Conservation (phyloP, 2,888 invertebrate genomes). For the Ichneumoninae sp. region DNA sequence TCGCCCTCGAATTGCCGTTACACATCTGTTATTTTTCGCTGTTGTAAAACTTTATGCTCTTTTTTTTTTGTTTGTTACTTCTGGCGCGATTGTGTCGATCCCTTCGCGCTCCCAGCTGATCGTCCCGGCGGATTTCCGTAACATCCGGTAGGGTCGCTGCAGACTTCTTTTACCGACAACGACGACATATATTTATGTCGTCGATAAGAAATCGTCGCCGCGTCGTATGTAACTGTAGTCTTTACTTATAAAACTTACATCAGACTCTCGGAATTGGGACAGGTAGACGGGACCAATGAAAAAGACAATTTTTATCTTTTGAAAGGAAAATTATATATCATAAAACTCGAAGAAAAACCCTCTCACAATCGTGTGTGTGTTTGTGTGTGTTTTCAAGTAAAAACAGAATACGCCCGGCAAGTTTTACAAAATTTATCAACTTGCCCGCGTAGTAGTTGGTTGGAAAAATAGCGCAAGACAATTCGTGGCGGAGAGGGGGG, state of each 20-base stretch:
- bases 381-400: conserved; percentile 43
- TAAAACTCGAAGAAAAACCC: conserved; percentile 78
- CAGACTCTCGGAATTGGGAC: background rate
- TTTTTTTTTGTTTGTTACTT: background rate
- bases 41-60: conserved; percentile 10
- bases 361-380: conserved; percentile 69
- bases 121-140: background rate
- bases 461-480: conserved; percentile 22
- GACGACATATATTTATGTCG: background rate
- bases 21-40: background rate
- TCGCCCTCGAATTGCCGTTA: background rate
- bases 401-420: conserved; percentile 11
- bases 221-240: background rate
- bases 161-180: background rate
- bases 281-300: conserved; percentile 23
- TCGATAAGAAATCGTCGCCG: background rate
- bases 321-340: conserved; percentile 78
- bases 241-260: background rate
- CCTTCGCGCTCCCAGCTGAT: conserved; percentile 34
- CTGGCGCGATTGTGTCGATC: conserved; percentile 10
- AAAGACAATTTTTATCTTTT: conserved; percentile 53
- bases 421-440: conserved; percentile 46
- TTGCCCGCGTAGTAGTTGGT: conserved; percentile 12
- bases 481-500: conserved; percentile 3
- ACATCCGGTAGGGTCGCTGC: conserved; percentile 36